Conservation (phyloP, 2,888 invertebrate species). For the Tricholauxania praeusta region DNA sequence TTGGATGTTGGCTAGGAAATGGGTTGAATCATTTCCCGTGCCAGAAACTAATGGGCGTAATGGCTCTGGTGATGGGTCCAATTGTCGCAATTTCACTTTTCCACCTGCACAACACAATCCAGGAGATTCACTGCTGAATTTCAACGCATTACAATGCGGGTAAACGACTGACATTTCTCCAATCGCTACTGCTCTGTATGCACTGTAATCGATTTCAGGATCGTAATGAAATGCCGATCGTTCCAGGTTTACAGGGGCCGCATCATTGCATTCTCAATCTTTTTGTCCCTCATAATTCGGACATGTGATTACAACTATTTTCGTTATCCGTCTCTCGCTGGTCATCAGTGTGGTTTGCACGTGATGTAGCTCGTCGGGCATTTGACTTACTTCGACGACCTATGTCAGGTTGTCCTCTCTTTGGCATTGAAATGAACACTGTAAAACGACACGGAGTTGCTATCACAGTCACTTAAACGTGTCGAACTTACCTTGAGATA, state of each 20-base stretch:
- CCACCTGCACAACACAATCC: constrained; percentile 39
- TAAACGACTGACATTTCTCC: constrained; percentile 42
- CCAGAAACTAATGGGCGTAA: constrained; percentile 39
- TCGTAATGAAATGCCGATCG: constrained; percentile 39
- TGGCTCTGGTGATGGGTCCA: constrained; percentile 40
- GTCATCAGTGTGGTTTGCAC: constrained; percentile 25
- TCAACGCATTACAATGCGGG: constrained; percentile 40
- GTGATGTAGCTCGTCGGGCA: too few species aligned
- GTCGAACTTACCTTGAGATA: too few species aligned
- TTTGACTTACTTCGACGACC: too few species aligned
- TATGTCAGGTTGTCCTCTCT: too few species aligned
- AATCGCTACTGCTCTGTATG: constrained; percentile 44
- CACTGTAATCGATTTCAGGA: constrained; percentile 47
- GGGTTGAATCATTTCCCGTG: constrained; percentile 29
- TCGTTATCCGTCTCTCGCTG: background rate
- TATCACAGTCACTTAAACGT: too few species aligned
- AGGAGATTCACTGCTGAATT: constrained; percentile 34
- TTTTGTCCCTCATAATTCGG: too few species aligned
- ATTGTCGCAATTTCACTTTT: constrained; percentile 43
- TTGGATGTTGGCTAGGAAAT: constrained; percentile 35
- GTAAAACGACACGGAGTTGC: too few species aligned
- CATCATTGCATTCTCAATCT: constrained; percentile 8
- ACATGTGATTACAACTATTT: background rate
- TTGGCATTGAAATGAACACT: too few species aligned
- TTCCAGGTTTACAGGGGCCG: background rate